A percentile compares a stretch with the other conserved stretches of the same genome.
phyloP scores from a whole-genome alignment of 2,113 vertebrate genomes.

The Piprites chloris region DNA sequence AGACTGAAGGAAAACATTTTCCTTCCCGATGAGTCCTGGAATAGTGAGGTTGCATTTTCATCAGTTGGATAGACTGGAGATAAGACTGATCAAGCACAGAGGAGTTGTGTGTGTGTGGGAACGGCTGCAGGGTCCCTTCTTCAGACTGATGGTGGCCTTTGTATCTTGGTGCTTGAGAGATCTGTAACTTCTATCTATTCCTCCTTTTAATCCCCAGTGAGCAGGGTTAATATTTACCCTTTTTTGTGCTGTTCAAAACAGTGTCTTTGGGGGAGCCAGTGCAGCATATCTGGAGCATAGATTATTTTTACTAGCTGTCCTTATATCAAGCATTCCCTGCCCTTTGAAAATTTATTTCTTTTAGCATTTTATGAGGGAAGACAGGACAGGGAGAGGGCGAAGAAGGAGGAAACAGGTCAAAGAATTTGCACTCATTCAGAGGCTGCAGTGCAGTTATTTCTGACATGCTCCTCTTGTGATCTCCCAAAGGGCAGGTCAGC shows the following conservation, averaged over 20 bases:
- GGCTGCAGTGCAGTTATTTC: not conserved
- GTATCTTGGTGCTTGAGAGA: not conserved
- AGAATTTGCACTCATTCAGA: not conserved
- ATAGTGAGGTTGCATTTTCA: not conserved
- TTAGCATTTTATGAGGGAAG: not conserved
- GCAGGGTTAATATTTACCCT: not conserved
- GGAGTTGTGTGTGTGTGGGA: not conserved
- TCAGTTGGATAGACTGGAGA: not conserved
- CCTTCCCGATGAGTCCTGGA: not conserved
- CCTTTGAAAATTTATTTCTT: not conserved
- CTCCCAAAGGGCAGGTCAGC: not conserved
- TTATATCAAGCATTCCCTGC: not conserved
- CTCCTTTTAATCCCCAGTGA: not conserved
- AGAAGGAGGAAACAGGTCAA: not conserved
- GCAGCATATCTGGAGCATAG: not conserved
- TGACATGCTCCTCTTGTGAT: rapidly evolving
- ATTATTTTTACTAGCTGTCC: not conserved
- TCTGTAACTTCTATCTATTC: not conserved
- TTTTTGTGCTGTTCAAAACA: not conserved
- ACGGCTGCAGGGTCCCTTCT: not conserved
- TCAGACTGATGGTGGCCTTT: not conserved
- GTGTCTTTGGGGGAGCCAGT: not conserved
- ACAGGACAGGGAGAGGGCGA: not conserved
- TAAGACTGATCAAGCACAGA: not conserved
- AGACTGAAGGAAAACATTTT: not conserved